Conservation (phyloP, 2,888 invertebrate genomes). For the Drosophila dives region DNA sequence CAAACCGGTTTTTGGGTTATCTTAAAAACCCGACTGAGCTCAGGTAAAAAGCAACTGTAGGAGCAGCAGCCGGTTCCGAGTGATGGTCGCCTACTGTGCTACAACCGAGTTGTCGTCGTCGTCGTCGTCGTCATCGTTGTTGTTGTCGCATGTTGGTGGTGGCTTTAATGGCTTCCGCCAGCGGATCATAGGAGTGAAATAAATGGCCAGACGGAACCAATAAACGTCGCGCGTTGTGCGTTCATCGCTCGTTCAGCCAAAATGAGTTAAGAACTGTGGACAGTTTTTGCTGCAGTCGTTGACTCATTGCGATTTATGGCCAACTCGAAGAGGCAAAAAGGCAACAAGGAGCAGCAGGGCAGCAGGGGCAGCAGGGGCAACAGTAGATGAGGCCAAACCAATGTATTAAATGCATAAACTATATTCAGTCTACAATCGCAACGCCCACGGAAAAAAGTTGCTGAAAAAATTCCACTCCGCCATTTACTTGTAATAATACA, state of each 20-base stretch:
- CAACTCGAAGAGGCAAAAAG: conserved; percentile 12
- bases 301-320: conserved; percentile 69
- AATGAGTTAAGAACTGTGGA: conserved; percentile 79
- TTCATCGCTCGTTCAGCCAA: conserved; percentile 65
- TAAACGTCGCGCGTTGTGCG: conserved; percentile 81
- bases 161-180: conserved; percentile 85
- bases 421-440: conserved; percentile 1
- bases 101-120: conserved; percentile 22
- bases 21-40: conserved; percentile 60
- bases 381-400: background rate
- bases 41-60: conserved; percentile 54
- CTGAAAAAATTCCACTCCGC: conserved; percentile 58
- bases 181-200: conserved; percentile 84
- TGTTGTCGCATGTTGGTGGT: conserved; percentile 77
- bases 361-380: background rate
- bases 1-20: conserved; percentile 69
- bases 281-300: conserved; percentile 67
- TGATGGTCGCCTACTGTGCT: conserved; percentile 55
- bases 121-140: conserved; percentile 17
- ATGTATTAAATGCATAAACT: conserved; percentile 13
- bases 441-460: conserved; percentile 50
- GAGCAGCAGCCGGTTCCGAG: conserved; percentile 55
- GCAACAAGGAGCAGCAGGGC: background rate
- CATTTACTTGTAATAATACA: conserved; percentile 72
- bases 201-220: conserved; percentile 85